A percentile compares a stretch with the other conserved stretches of the same genome.
These are phyloP conservation scores for Etia nguti DNA, from an alignment of 2,113 vertebrate genomes.

Conservation along the genomic window DNA sequence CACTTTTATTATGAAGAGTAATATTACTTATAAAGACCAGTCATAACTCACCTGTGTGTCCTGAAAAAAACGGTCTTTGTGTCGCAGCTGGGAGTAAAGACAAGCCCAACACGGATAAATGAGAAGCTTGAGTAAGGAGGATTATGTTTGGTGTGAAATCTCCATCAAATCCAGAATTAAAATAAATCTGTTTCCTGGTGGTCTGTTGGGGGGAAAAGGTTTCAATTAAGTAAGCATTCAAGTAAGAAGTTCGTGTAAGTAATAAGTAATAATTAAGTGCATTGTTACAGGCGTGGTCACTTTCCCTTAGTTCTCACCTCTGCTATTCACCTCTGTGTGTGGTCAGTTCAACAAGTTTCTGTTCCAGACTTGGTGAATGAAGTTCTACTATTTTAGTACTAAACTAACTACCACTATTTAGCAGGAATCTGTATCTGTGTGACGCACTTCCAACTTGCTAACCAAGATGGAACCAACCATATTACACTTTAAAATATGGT, in stretches of 20 bases:
- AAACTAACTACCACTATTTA: neutral
- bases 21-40: neutral
- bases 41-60: neutral
- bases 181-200: neutral
- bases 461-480: rapidly evolving
- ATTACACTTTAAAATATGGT: neutral
- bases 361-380: neutral
- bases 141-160: neutral
- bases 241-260: neutral
- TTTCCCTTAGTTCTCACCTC: neutral
- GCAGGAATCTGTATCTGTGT: neutral
- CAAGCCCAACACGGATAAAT: neutral
- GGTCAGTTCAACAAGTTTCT: neutral
- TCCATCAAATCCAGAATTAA: neutral
- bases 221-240: neutral
- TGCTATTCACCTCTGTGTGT: neutral
- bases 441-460: neutral
- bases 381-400: neutral
- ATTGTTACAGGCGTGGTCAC: neutral
- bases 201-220: rapidly evolving
- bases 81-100: neutral
- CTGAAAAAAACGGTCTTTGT: neutral
- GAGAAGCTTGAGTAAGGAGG: neutral
- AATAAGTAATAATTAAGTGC: neutral
- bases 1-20: too few species aligned